Percentiles rank a stretch among this genome's conserved stretches.
phyloP scores from a whole-genome alignment of 2,797 vertebrate species.

The Picus viridis region DNA sequence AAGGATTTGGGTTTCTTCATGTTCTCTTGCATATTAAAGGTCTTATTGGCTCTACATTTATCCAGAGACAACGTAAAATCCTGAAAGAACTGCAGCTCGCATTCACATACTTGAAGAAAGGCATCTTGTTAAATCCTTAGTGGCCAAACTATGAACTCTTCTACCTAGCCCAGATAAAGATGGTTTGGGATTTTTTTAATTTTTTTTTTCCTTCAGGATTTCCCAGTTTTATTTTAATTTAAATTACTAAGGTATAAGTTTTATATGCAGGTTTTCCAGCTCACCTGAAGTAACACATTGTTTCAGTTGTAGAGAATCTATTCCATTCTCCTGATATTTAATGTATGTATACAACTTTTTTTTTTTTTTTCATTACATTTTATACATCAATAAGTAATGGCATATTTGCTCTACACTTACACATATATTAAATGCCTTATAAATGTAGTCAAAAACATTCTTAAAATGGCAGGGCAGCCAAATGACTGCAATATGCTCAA shows the following conservation, averaged over 20 bases:
- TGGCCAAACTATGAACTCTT: not conserved
- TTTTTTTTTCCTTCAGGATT: not conserved
- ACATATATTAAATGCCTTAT: constrained; percentile 33
- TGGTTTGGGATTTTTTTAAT: not conserved
- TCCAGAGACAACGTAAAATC: not conserved
- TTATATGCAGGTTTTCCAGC: not conserved
- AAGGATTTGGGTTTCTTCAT: not conserved
- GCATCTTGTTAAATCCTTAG: constrained; percentile 12
- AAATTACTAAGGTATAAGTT: constrained; percentile 1
- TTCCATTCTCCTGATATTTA: constrained; percentile 44
- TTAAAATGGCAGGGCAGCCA: constrained; percentile 16
- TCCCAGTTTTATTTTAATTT: not conserved
- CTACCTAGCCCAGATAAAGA: not conserved
- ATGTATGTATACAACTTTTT: not conserved
- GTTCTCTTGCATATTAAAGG: not conserved
- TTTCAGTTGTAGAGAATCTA: not conserved
- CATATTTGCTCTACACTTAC: constrained; percentile 26
- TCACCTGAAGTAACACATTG: constrained; percentile 18
- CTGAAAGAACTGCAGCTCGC: not conserved
- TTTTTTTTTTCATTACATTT: constrained; percentile 33
- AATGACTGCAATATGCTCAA: constrained; percentile 49
- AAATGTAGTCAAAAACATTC: constrained; percentile 20
- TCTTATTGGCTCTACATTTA: not conserved
- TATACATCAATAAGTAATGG: constrained; percentile 22
- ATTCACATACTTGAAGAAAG: not conserved